Evolutionary conservation across 1,140 invertebrate genomes (phyloP).

Genomic region (Oncopodura yosiiana): DNA sequence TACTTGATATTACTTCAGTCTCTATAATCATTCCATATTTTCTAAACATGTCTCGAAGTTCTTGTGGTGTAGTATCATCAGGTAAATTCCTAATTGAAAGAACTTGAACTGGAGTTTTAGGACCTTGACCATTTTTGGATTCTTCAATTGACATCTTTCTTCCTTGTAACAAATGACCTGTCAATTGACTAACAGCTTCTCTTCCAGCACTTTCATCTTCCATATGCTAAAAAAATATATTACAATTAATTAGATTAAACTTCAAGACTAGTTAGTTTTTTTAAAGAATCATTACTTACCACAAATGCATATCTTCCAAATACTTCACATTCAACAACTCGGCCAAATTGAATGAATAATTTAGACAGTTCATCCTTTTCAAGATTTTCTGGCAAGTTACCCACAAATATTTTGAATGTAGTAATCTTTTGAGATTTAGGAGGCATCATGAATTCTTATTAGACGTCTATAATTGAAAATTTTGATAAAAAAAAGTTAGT

Average conservation of each 20-base stretch:
- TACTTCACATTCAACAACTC: conserved; percentile 47
- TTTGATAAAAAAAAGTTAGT: neutral
- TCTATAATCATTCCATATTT: conserved; percentile 28
- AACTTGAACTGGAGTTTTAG: conserved; percentile 18
- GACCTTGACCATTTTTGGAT: conserved; percentile 10
- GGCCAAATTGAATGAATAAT: conserved; percentile 46
- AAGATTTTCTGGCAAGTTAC: conserved; percentile 43
- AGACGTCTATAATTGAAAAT: too few species aligned
- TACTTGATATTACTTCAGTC: conserved; percentile 7
- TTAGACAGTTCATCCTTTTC: conserved; percentile 41
- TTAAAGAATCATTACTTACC: conserved; percentile 36
- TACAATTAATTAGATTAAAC: neutral
- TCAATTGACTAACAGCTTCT: conserved; percentile 18
- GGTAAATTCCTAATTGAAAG: conserved; percentile 20
- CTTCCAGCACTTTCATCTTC: conserved; percentile 20
- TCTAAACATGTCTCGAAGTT: conserved; percentile 23
- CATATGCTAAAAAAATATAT: conserved; percentile 26
- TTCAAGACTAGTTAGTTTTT: neutral
- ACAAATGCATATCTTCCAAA: conserved; percentile 47
- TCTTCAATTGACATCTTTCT: conserved; percentile 15
- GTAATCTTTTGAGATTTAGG: conserved; percentile 15
- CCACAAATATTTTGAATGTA: conserved; percentile 45
- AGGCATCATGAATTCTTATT: too few species aligned
- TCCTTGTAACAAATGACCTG: conserved; percentile 15
- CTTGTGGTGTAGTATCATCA: neutral